Evolutionary conservation across 2,113 vertebrate species (phyloP).

Genomic region (Cebus imitator): DNA sequence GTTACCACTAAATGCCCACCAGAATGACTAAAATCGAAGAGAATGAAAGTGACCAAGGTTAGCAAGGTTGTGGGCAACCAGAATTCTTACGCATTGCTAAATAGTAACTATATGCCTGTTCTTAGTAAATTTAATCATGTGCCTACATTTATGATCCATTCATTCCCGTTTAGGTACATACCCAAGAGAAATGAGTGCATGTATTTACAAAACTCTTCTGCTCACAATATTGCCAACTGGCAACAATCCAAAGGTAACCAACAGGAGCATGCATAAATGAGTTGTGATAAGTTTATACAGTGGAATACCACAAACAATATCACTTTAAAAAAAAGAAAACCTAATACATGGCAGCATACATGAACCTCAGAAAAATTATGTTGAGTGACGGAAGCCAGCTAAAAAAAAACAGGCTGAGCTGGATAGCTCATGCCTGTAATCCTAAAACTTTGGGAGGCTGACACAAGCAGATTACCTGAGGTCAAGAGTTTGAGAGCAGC

Average conservation of each 20-base stretch:
- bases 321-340: neutral
- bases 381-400: neutral
- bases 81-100: neutral
- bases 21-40: neutral
- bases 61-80: neutral
- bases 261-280: neutral
- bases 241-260: neutral
- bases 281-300: neutral
- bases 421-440: no score
- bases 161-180: neutral
- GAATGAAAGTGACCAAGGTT: neutral
- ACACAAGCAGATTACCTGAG: no score
- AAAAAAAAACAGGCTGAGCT: no score
- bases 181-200: neutral
- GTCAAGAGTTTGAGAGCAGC: no score
- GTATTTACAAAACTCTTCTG: neutral
- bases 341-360: neutral
- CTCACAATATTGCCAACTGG: neutral
- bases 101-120: neutral
- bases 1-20: neutral
- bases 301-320: neutral
- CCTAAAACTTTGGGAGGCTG: no score
- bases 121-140: neutral
- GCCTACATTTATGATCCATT: neutral
- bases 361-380: neutral